Percentiles rank a stretch among this genome's conserved stretches.
These are phyloP conservation scores for Phenacoccus solenopsis DNA, from an alignment of 1,140 invertebrate species.

Conservation along the genomic window DNA sequence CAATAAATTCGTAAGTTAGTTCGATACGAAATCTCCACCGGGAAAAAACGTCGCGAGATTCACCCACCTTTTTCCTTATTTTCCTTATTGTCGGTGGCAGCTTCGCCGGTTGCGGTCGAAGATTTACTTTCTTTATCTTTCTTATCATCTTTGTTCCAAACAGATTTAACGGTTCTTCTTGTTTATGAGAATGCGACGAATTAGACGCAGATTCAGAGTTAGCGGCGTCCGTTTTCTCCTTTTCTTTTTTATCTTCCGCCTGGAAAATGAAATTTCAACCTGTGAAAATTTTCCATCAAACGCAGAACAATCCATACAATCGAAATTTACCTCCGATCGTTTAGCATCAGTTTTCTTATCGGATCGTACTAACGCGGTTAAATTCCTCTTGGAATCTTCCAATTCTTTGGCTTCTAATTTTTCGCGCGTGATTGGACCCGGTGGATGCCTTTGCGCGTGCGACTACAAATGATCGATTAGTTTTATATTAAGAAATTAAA, in stretches of 20 bases:
- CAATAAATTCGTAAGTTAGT: not conserved
- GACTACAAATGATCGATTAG: too few relatives aligned
- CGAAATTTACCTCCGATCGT: not conserved
- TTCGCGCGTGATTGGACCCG: slow-evolving; percentile 47
- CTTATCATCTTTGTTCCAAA: not conserved
- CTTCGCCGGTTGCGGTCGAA: not conserved
- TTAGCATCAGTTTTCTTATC: slow-evolving; percentile 14
- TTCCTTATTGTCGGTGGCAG: not conserved
- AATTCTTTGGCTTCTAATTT: slow-evolving; percentile 47
- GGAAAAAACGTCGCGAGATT: too few relatives aligned
- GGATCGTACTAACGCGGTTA: slow-evolving; percentile 38
- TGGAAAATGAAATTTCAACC: too few relatives aligned
- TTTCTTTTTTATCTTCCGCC: too few relatives aligned
- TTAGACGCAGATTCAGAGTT: not conserved
- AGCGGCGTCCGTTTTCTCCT: not conserved
- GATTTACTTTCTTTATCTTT: not conserved
- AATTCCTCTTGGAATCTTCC: slow-evolving; percentile 39
- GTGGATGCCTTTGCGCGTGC: slow-evolving; percentile 34
- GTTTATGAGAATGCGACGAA: not conserved
- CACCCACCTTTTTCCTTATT: not conserved
- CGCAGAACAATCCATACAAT: not conserved
- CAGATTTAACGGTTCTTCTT: not conserved
- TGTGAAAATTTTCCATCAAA: too few relatives aligned
- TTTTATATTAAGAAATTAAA: too few relatives aligned
- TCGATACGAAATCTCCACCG: too few relatives aligned